Base-by-base conservation (phyloP, 1,140 invertebrate species). In the Acyrthosiphon pisum region DNA sequence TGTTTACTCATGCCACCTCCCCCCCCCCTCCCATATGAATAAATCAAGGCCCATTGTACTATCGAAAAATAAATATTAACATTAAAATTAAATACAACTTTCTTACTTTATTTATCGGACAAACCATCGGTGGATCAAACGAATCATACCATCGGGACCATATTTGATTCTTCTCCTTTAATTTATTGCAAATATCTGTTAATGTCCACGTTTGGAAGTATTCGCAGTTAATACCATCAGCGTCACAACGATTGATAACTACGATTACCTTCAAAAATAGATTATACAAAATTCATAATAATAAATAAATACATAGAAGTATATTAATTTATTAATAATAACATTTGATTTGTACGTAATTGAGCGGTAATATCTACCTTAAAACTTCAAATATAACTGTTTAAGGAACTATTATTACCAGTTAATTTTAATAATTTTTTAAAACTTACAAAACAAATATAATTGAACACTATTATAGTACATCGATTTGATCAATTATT, bases 201-300 rank as follows among this genome's bases (percentile, higher is more conserved):
- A 89, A 41, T 37, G 6, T 44, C 87, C 86, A 93, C 20, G n/a
- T 50, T 89, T 93, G 87, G 35, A 93, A 93, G 9, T 93, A 48
- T 90, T 93, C 93, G 22, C 93, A 93, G n/a, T 93, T 90, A 30
- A 93, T 50, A 20, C 93, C 93, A 83, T 93, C 56, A 18, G 11
- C 2, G 22, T 93, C 37, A 37, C 93, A 93, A 30, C 93, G 93
- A 35, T 93, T 8, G 23, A 93, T 44, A 0, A 46, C 23, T 9
- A 7, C 23, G 22, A 44, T 11, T 7, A 68, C 50, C 93, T 76
- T 4, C 18, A 35, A 76, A 60, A 56, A n/a, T 26, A 56, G 7
- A 56, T 26, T 56, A 26, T 26, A 30, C 26, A 60, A 0, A 30
- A 30, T 30, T n/a, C n/a, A n/a, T n/a, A n/a, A n/a, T n/a, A 4